A percentile compares a stretch with the other conserved stretches of the same genome.
Conservation (phyloP, 2,797 vertebrate species). For the Arctocebus calabarensis region DNA sequence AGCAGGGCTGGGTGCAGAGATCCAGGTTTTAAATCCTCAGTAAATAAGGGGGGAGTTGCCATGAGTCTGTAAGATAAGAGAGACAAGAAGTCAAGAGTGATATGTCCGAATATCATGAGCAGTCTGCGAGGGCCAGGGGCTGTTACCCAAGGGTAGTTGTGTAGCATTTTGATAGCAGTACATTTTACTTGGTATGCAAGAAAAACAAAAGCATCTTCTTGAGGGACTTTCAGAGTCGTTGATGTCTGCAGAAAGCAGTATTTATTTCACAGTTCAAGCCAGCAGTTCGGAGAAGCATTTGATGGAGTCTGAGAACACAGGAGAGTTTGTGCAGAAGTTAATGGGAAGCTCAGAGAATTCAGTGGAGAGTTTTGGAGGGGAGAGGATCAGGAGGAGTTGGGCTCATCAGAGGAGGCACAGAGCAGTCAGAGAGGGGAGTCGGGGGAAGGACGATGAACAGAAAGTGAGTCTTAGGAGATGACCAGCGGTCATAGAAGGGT, state of each 20-base stretch:
- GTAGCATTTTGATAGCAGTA: background rate
- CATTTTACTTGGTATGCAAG: background rate
- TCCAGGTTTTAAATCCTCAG: slow-evolving; percentile 13
- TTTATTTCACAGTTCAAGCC: background rate
- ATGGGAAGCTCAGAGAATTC: background rate
- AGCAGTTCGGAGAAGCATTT: background rate
- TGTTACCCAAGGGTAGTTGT: background rate
- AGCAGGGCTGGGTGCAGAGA: background rate
- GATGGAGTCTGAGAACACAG: background rate
- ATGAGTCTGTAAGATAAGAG: background rate
- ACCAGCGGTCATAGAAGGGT: background rate
- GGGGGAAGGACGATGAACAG: background rate
- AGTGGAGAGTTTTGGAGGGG: background rate
- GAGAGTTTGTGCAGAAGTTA: background rate
- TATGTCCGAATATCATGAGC: background rate
- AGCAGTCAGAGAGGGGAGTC: too few relatives aligned
- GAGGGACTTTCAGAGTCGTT: background rate
- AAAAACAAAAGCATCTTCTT: background rate
- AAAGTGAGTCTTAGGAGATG: background rate
- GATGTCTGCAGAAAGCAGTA: background rate
- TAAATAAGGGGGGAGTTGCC: background rate
- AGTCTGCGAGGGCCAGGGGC: background rate
- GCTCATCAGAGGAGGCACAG: background rate
- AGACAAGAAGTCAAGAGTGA: background rate
- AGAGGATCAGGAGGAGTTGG: background rate